These are phyloP conservation scores for Temnothorax ravouxi DNA, from an alignment of 2,888 invertebrate genomes.

Conservation along the genomic window DNA sequence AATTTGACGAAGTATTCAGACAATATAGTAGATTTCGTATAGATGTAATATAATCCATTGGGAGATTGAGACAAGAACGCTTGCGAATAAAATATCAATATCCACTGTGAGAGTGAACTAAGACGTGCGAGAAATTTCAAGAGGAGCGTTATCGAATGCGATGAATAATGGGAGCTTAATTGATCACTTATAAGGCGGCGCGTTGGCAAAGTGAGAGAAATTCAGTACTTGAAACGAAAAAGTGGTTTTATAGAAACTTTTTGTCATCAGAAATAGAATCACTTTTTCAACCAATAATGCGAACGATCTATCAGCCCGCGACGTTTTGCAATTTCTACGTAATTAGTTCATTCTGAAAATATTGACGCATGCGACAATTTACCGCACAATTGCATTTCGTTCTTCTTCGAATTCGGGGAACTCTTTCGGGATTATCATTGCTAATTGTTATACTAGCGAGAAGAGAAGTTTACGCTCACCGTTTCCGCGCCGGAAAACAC, in stretches of 20 bases:
- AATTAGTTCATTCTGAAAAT: conserved; percentile 30
- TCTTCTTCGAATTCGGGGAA: background rate
- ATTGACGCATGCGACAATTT: conserved; percentile 12
- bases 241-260: conserved; percentile 32
- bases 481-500: background rate
- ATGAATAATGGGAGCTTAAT: conserved; percentile 42
- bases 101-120: background rate
- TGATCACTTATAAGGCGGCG: conserved; percentile 30
- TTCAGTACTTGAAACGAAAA: conserved; percentile 44
- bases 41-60: background rate
- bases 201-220: conserved; percentile 26
- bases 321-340: conserved; percentile 63
- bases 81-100: conserved; percentile 41
- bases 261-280: conserved; percentile 40
- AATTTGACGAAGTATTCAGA: background rate
- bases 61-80: background rate
- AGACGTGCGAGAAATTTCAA: conserved; percentile 31
- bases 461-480: conserved; percentile 15
- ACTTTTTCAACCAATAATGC: conserved; percentile 26
- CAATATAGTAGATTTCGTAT: background rate
- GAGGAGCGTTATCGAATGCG: conserved; percentile 15
- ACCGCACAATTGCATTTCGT: conserved; percentile 1
- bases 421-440: background rate
- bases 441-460: conserved; percentile 14
- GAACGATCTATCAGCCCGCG: conserved; percentile 64